Conservation (phyloP, 2,888 invertebrate genomes). For the Amblyjoppa proteus region DNA sequence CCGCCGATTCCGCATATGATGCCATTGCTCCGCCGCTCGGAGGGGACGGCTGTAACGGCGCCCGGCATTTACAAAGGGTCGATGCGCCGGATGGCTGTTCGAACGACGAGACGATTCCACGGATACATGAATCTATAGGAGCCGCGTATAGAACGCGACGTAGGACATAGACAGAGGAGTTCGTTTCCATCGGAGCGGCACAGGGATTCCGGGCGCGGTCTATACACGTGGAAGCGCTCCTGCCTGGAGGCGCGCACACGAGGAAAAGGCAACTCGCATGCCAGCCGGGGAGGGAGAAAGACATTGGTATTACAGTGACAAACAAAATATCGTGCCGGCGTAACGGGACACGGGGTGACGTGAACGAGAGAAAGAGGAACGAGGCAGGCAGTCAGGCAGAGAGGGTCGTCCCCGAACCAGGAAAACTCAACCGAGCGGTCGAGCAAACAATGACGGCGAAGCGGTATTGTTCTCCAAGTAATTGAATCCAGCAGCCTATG, state of each 20-base stretch:
- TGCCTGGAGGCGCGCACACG: conserved; percentile 39
- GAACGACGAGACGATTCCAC: conserved; percentile 55
- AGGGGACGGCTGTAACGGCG: conserved; percentile 3
- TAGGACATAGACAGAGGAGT: conserved; percentile 44
- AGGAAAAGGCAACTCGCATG: conserved; percentile 44
- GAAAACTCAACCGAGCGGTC: conserved; percentile 82
- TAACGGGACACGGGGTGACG: conserved; percentile 74
- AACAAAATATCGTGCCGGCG: conserved; percentile 82
- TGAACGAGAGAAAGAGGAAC: conserved; percentile 58
- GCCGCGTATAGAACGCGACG: conserved; percentile 6
- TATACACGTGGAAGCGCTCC: conserved; percentile 62
- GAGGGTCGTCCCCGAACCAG: conserved; percentile 76
- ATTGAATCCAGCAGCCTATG: conserved; percentile 80
- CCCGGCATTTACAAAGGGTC: conserved; percentile 50
- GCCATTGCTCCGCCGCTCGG: conserved; percentile 24
- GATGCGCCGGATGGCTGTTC: conserved; percentile 46
- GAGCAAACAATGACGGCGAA: conserved; percentile 83
- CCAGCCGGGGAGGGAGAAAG: conserved; percentile 50
- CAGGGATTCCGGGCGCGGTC: conserved; percentile 54
- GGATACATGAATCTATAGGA: conserved; percentile 49
- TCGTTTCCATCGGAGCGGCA: conserved; percentile 47
- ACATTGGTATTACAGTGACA: conserved; percentile 78
- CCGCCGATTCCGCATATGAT: background rate
- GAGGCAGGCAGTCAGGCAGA: conserved; percentile 61
- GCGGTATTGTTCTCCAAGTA: conserved; percentile 84